Percentiles rank a stretch among this genome's conserved stretches.
Evolutionary conservation across 2,888 invertebrate genomes (phyloP).

Genomic region (Drosophila pegasa): DNA sequence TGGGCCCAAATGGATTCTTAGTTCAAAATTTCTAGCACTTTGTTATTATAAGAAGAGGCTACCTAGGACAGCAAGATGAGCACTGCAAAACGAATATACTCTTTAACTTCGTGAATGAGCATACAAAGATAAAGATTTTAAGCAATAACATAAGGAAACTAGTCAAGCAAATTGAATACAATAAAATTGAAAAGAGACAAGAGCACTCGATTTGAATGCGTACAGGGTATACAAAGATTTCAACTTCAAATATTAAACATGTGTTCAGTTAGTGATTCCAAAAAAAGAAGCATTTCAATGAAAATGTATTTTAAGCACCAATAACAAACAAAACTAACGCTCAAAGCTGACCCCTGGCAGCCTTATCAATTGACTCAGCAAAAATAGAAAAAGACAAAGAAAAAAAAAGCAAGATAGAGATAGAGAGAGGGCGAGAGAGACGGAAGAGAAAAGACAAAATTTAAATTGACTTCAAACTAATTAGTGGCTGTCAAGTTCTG

Average conservation of each 20-base stretch:
- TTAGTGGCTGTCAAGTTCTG: slow-evolving; percentile 46
- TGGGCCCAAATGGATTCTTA: too few species aligned
- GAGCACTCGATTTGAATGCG: not conserved
- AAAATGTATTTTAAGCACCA: slow-evolving; percentile 12
- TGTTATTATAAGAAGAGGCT: too few species aligned
- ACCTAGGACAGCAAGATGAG: too few species aligned
- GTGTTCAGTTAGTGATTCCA: not conserved
- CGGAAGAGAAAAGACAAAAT: slow-evolving; percentile 17
- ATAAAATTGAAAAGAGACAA: not conserved
- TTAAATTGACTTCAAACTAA: slow-evolving; percentile 60
- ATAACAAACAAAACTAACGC: slow-evolving; percentile 16
- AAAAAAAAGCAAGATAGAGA: too few species aligned
- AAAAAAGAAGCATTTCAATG: slow-evolving; percentile 31
- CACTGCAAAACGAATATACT: too few species aligned
- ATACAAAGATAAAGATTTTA: too few species aligned
- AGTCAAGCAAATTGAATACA: not conserved
- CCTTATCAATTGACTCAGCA: slow-evolving; percentile 43
- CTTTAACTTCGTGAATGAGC: too few species aligned
- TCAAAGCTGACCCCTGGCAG: slow-evolving; percentile 20
- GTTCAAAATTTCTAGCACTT: too few species aligned
- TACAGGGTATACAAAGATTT: not conserved
- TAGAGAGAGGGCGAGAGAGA: too few species aligned
- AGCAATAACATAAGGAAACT: too few species aligned
- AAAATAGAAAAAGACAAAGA: not conserved
- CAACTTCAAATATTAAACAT: not conserved